A percentile compares a stretch with the other conserved stretches of the same genome.
Conservation (phyloP, 2,888 invertebrate species). For the Tenthredo notha region DNA sequence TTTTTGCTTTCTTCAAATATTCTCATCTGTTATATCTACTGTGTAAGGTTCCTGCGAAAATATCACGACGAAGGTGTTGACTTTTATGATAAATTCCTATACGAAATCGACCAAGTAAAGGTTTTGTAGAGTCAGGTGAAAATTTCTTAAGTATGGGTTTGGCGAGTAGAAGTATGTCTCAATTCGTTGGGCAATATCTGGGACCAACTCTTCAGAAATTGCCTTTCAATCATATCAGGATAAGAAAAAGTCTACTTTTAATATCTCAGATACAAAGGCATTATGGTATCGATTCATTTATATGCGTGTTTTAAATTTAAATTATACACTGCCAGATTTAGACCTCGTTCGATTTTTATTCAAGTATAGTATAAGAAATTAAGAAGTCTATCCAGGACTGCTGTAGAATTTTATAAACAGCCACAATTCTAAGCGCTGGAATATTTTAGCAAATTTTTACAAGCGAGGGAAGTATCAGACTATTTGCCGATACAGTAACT, state of each 20-base stretch:
- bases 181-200: slow-evolving; percentile 52
- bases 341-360: slow-evolving; percentile 2
- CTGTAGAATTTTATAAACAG: slow-evolving; percentile 79
- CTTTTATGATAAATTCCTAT: slow-evolving; percentile 90
- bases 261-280: background rate
- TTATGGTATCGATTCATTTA: background rate
- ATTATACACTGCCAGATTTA: background rate
- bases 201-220: slow-evolving; percentile 47
- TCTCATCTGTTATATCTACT: background rate
- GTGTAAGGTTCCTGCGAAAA: slow-evolving; percentile 83
- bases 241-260: too few species aligned
- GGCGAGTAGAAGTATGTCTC: slow-evolving; percentile 53
- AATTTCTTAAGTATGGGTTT: slow-evolving; percentile 53
- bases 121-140: slow-evolving; percentile 76
- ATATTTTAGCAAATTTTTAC: slow-evolving; percentile 83
- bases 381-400: slow-evolving; percentile 71
- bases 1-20: background rate
- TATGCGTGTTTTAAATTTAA: background rate
- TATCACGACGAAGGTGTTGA: slow-evolving; percentile 84
- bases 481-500: slow-evolving; percentile 69
- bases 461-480: slow-evolving; percentile 80
- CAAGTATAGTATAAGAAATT: slow-evolving; percentile 71
- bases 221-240: slow-evolving; percentile 45
- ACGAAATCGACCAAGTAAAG: slow-evolving; percentile 90
- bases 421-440: slow-evolving; percentile 81